Evolutionary conservation across 2,113 vertebrate genomes (phyloP), one percentile per base, ranked within the genome.

Genomic region (Propithecus coquereli): DNA sequence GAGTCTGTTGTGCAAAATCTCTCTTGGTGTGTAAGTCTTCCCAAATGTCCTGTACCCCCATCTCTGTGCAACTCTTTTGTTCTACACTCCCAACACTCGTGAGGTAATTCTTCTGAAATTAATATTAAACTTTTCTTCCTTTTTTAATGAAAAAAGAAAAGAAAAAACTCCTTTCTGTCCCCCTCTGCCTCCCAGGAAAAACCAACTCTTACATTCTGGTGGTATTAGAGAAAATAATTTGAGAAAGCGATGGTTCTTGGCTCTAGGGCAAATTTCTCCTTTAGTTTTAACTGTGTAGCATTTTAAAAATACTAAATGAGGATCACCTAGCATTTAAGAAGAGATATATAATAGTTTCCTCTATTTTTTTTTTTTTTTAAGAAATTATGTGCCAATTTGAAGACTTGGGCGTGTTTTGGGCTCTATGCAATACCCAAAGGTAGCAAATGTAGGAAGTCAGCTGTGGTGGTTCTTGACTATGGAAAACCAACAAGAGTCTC

Each of bases 281-380:
- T 87, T 87, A 52, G 30, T 47, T 92, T 87, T 82, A 52, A 54
- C 1, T 85, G 27, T 50, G 22, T 81, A 23, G n/a, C 11, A 79
- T 34, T 87, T 90, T 90, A 93, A 71, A 74, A 84, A 34, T 52
- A 93, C 27, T 95, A 27, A 95, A 54, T 85, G 66, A 94, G 43
- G 47, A 4, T 79, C 12, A 65, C 5, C 52, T 74, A 54, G n/a
- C 52, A 70, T 52, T 74, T 43, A 59, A 43, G 43, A 73, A 73
- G 40, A 68, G 9, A 22, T 74, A 32, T 74, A 47, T 47, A 17
- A 32, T n/a, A 3, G 30, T 94, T 85, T 63, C 4, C 27, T 83
- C 18, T 87, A 14, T 82, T 92, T 94, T 92, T 82, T 70, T 89
- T 71, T 77, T 94, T 94, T 92, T 86, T 71, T 82, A 59, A 59